A percentile compares a stretch with the other conserved stretches of the same genome.
Evolutionary conservation across 2,888 invertebrate species (phyloP).

Genomic region (Mellilla xanthometata): DNA sequence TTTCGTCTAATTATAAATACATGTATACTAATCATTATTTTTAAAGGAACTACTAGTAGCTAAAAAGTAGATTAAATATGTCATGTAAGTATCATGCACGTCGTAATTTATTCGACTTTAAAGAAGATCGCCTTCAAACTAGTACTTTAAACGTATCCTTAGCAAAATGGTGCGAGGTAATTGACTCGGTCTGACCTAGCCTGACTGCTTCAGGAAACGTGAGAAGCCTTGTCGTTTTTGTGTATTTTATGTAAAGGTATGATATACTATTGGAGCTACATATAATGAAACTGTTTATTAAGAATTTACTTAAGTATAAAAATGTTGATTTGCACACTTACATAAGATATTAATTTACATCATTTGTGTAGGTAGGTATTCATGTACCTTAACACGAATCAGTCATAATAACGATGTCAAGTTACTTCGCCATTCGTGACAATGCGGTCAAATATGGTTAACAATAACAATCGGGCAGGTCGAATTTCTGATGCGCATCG

Average conservation of each 20-base stretch:
- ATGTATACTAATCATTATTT: too few relatives aligned
- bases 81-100: too few relatives aligned
- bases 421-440: constrained; percentile 22
- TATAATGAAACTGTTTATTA: too few relatives aligned
- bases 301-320: neutral
- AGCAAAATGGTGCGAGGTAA: constrained; percentile 78
- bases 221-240: constrained; percentile 57
- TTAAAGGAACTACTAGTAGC: too few relatives aligned
- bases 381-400: constrained; percentile 3
- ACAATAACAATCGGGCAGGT: constrained; percentile 46
- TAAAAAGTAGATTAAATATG: too few relatives aligned
- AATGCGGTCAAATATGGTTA: constrained; percentile 40
- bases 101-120: too few relatives aligned
- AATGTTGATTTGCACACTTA: too few relatives aligned
- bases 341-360: neutral
- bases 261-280: too few relatives aligned
- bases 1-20: too few relatives aligned
- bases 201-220: constrained; percentile 67
- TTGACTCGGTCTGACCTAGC: constrained; percentile 85
- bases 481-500: constrained; percentile 59
- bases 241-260: too few relatives aligned
- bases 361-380: neutral
- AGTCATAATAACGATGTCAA: constrained; percentile 24
- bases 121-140: too few relatives aligned
- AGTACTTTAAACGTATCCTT: constrained; percentile 36